A percentile compares a stretch with the other conserved stretches of the same genome.
These are phyloP conservation scores for Oophaga pumilio DNA, from an alignment of 2,113 vertebrate genomes.

Conservation along the genomic window DNA sequence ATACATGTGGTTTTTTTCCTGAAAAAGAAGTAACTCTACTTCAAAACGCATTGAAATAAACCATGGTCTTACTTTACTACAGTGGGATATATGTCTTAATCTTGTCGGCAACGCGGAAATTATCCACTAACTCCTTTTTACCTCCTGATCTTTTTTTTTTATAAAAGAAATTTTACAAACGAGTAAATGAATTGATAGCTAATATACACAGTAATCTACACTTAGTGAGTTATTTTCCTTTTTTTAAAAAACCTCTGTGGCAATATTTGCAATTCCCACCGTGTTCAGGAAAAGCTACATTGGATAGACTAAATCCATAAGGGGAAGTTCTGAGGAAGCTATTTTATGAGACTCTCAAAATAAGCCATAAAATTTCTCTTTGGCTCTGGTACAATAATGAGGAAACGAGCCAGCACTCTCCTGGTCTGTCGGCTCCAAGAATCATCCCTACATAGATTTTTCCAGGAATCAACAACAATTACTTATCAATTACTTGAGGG, in stretches of 20 bases:
- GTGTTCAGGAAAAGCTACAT: slow-evolving; percentile 36
- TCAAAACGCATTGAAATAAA: too few relatives aligned
- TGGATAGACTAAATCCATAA: slow-evolving; percentile 39
- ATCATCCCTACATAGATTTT: slow-evolving; percentile 49
- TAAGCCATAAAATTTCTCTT: slow-evolving; percentile 41
- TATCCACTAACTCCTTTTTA: too few relatives aligned
- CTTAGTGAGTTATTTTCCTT: background rate
- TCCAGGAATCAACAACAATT: slow-evolving; percentile 42
- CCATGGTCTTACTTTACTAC: too few relatives aligned
- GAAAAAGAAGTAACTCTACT: too few relatives aligned
- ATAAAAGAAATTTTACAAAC: background rate
- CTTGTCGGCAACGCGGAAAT: too few relatives aligned
- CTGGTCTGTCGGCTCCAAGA: slow-evolving; percentile 44
- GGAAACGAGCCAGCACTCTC: slow-evolving; percentile 37
- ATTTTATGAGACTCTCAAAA: slow-evolving; percentile 52
- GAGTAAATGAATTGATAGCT: background rate
- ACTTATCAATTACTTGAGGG: background rate
- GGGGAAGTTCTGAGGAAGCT: slow-evolving; percentile 52
- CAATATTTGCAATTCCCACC: slow-evolving; percentile 37
- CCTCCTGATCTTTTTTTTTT: background rate
- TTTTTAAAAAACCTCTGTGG: background rate
- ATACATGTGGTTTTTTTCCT: too few relatives aligned
- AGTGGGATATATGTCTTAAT: too few relatives aligned
- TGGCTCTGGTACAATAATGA: slow-evolving; percentile 26
- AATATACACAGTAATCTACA: background rate